A percentile compares a stretch with the other conserved stretches of the same genome.
Evolutionary conservation across 2,888 invertebrate genomes (phyloP).

Genomic region (Eupsilia transversa): DNA sequence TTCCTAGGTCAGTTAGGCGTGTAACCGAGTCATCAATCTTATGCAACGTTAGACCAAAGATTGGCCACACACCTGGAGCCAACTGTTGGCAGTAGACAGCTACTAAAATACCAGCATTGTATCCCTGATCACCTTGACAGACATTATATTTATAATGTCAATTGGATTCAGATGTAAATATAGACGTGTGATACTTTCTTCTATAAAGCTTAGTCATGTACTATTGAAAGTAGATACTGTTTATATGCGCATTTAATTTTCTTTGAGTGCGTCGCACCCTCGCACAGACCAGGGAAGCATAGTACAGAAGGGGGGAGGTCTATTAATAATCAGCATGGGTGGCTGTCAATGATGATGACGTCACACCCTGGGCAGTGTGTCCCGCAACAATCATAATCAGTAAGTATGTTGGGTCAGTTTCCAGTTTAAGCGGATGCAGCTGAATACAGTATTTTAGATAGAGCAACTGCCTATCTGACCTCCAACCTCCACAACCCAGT

Average conservation of each 20-base stretch:
- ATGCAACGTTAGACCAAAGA: slow-evolving; percentile 60
- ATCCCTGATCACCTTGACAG: slow-evolving; percentile 77
- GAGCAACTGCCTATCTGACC: too few relatives aligned
- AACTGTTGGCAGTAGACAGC: slow-evolving; percentile 64
- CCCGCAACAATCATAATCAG: too few relatives aligned
- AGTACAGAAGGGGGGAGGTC: too few relatives aligned
- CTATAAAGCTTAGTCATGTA: slow-evolving; percentile 7
- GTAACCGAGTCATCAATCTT: slow-evolving; percentile 24
- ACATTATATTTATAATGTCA: slow-evolving; percentile 67
- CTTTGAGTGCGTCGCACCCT: not conserved
- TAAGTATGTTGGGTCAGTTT: not conserved
- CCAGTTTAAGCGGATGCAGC: not conserved
- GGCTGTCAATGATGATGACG: too few relatives aligned
- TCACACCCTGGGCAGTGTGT: too few relatives aligned
- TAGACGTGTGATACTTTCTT: slow-evolving; percentile 54
- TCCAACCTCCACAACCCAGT: not conserved
- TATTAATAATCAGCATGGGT: too few relatives aligned
- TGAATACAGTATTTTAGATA: not conserved
- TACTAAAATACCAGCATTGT: slow-evolving; percentile 74
- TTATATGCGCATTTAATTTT: not conserved
- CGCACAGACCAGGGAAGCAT: too few relatives aligned
- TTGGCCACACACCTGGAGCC: slow-evolving; percentile 58
- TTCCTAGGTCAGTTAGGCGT: slow-evolving; percentile 23
- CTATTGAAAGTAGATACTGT: not conserved
- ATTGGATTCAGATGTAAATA: slow-evolving; percentile 50